These are phyloP conservation scores for Polydrusus cervinus DNA, from an alignment of 2,888 invertebrate species.

Conservation along the genomic window DNA sequence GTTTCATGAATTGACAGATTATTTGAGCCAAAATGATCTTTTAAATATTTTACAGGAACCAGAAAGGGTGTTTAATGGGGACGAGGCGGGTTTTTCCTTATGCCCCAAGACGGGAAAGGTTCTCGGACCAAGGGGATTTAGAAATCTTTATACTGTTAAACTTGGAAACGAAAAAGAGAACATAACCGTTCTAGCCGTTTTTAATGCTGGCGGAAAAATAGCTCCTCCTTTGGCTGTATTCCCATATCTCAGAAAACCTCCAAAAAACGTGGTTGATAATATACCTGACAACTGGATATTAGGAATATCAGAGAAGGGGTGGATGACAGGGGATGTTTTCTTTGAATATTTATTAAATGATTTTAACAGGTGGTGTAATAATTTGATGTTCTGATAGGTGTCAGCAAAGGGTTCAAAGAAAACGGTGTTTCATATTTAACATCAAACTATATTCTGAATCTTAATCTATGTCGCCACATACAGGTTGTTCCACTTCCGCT, in stretches of 20 bases:
- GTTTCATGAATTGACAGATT: conserved; percentile 37
- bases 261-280: conserved; percentile 31
- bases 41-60: conserved; percentile 39
- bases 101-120: conserved; percentile 51
- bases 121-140: conserved; percentile 41
- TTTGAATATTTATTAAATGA: conserved; percentile 54
- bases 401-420: too few relatives aligned
- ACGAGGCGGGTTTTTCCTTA: conserved; percentile 40
- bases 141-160: conserved; percentile 35
- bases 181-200: conserved; percentile 46
- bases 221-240: conserved; percentile 48
- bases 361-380: conserved; percentile 51
- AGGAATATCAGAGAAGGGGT: conserved; percentile 56
- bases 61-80: conserved; percentile 48
- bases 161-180: conserved; percentile 48
- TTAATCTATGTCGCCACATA: too few relatives aligned
- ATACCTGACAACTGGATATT: conserved; percentile 47
- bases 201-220: conserved; percentile 44
- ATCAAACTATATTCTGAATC: too few relatives aligned
- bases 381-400: too few relatives aligned
- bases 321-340: conserved; percentile 57
- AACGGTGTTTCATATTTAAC: too few relatives aligned
- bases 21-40: conserved; percentile 25
- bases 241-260: conserved; percentile 49
- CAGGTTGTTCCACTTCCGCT: too few relatives aligned